Evolutionary conservation across 2,797 vertebrate species (phyloP).

Genomic region (Alectoris magna): DNA sequence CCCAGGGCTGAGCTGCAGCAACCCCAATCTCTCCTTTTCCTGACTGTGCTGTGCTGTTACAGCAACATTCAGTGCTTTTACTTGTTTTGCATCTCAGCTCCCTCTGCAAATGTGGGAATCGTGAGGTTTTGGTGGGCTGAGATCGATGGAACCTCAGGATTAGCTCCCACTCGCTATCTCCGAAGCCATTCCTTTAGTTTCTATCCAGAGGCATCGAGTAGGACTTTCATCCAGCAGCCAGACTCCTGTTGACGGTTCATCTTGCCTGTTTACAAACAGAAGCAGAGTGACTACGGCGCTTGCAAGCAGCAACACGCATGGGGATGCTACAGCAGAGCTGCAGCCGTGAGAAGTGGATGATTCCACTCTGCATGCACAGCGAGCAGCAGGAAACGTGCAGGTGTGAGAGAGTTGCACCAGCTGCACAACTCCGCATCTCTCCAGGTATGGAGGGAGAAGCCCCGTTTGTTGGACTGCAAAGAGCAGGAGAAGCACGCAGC

Average conservation of each 20-base stretch:
- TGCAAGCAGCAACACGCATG: accelerated
- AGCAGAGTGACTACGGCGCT: not conserved
- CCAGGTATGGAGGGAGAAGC: not conserved
- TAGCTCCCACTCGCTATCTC: not conserved
- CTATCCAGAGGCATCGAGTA: not conserved
- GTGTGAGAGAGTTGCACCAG: not conserved
- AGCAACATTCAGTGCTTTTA: accelerated
- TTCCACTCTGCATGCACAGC: not conserved
- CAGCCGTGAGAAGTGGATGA: not conserved
- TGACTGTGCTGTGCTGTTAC: accelerated
- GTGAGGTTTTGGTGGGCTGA: not conserved
- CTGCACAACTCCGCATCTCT: not conserved
- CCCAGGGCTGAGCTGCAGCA: not conserved
- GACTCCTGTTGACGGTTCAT: not conserved
- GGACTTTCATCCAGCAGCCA: constrained; percentile 14
- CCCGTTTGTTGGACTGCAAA: too few species aligned
- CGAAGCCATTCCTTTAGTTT: not conserved
- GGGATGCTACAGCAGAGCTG: not conserved
- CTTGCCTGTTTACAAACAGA: not conserved
- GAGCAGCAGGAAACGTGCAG: not conserved
- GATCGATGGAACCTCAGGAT: accelerated
- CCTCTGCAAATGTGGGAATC: not conserved
- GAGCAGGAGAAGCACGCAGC: not conserved
- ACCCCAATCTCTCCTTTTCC: accelerated
- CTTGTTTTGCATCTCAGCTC: not conserved